Evolutionary conservation across 1,140 invertebrate genomes (phyloP).

Genomic region (Drosophila tropicalis): DNA sequence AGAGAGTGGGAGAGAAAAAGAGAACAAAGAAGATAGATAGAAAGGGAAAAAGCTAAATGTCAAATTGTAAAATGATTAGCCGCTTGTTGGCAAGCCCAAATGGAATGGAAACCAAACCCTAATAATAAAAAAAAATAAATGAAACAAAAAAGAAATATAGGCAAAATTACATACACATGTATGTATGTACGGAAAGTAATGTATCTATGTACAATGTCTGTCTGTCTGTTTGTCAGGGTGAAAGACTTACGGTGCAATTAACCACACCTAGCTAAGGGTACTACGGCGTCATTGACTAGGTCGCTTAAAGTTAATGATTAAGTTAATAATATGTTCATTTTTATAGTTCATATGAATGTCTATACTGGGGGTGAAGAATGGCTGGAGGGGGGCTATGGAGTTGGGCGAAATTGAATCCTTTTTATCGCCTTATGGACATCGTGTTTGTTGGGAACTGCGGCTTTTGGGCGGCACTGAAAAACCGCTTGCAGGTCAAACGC

Average conservation of each 20-base stretch:
- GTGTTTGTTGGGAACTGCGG: conserved; percentile 80
- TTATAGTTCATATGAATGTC: conserved; percentile 7
- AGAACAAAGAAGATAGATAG: background rate
- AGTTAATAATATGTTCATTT: conserved; percentile 46
- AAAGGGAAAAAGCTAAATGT: conserved; percentile 11
- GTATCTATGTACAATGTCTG: background rate
- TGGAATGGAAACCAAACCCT: conserved; percentile 21
- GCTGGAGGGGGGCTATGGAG: no score
- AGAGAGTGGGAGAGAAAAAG: background rate
- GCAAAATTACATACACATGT: conserved; percentile 1
- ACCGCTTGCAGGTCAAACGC: conserved; percentile 88
- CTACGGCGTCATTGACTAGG: conserved; percentile 17
- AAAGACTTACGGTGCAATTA: conserved; percentile 50
- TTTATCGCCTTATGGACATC: conserved; percentile 80
- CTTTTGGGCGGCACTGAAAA: conserved; percentile 70
- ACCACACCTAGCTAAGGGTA: conserved; percentile 34
- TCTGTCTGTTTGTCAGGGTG: background rate
- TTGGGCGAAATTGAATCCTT: background rate
- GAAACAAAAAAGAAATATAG: background rate
- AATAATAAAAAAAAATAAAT: conserved; percentile 11
- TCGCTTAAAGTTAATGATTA: conserved; percentile 52
- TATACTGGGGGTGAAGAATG: no score
- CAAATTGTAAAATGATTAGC: conserved; percentile 24
- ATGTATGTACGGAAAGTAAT: background rate
- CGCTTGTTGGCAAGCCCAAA: conserved; percentile 15